phyloP scores from a whole-genome alignment of 2,888 invertebrate species.

The Branchellion lobata region DNA sequence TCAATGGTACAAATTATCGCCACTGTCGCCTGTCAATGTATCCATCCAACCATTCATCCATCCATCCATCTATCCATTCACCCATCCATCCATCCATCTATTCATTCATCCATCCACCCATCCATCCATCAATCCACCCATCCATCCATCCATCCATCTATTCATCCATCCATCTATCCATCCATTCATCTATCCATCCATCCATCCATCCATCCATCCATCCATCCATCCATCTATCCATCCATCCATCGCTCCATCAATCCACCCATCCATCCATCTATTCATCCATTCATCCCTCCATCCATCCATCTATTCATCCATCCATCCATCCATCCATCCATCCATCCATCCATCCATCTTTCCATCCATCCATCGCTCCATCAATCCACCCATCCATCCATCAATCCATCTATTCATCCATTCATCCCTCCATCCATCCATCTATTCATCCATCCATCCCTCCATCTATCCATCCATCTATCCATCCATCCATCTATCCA shows the following conservation, averaged over 20 bases:
- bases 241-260: slow-evolving; percentile 4
- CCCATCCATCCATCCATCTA: neutral
- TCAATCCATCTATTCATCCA: slow-evolving; percentile 1
- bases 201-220: slow-evolving; percentile 11
- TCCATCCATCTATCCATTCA: slow-evolving; percentile 6
- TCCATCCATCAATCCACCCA: neutral
- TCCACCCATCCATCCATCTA: slow-evolving; percentile 16
- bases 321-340: slow-evolving; percentile 25
- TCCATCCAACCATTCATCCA: slow-evolving; percentile 2
- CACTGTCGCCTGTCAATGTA: slow-evolving; percentile 71
- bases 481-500: slow-evolving; percentile 25
- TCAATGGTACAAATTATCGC: slow-evolving; percentile 90
- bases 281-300: slow-evolving; percentile 19
- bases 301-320: slow-evolving; percentile 29
- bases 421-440: neutral
- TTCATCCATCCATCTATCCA: neutral
- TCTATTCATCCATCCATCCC: neutral
- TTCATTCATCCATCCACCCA: slow-evolving; percentile 2
- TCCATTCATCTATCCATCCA: slow-evolving; percentile 2
- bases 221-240: neutral
- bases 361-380: neutral
- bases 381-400: neutral
- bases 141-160: slow-evolving; percentile 14
- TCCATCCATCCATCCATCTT: slow-evolving; percentile 12
- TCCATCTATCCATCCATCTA: slow-evolving; percentile 22